phyloP scores from a whole-genome alignment of 1,140 invertebrate species.

The Metaphire vulgaris region DNA sequence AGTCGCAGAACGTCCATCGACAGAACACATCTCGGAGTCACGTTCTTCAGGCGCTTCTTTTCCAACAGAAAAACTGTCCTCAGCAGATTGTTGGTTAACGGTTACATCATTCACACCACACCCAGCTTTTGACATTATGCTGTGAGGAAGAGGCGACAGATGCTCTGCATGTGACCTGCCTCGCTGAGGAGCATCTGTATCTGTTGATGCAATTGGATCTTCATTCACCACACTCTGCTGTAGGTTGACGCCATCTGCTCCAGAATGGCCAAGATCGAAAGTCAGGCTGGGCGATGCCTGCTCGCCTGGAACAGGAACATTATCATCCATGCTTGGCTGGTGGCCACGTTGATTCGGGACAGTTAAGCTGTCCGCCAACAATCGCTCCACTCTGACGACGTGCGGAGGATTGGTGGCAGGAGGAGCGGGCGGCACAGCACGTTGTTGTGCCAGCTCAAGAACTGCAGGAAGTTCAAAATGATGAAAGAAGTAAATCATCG shows the following conservation, averaged over 20 bases:
- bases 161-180: too few relatives aligned
- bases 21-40: background rate
- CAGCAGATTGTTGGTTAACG: too few relatives aligned
- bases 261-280: background rate
- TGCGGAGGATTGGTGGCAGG: background rate
- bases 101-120: too few relatives aligned
- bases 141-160: too few relatives aligned
- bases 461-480: constrained; percentile 86
- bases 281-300: background rate
- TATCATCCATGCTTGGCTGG: too few relatives aligned
- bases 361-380: too few relatives aligned
- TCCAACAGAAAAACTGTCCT: background rate
- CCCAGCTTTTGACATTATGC: too few relatives aligned
- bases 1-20: background rate
- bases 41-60: background rate
- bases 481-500: constrained; percentile 99
- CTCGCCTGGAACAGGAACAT: too few relatives aligned
- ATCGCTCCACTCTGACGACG: too few relatives aligned
- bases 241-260: background rate
- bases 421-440: background rate
- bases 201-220: background rate
- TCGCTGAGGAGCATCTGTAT: too few relatives aligned
- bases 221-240: background rate
- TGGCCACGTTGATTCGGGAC: too few relatives aligned
- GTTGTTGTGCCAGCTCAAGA: constrained; percentile 39